Base-by-base conservation (phyloP, 2,113 vertebrate species). In the Garra rufa region DNA sequence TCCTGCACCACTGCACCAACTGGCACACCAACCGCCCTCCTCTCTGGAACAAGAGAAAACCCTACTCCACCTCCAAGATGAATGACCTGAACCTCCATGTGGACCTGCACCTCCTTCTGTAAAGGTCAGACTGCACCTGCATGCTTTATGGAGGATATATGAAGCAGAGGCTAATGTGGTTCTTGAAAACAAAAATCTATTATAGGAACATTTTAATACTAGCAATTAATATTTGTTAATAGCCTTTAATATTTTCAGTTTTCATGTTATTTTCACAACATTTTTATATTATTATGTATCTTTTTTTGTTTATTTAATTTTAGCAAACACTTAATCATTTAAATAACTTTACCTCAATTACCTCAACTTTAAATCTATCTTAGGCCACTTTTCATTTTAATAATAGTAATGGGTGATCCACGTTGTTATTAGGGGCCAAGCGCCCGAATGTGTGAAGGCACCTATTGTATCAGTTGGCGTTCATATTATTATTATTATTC, bases 71-170 rank as follows among this genome's bases (percentile, higher is more conserved):
- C 77, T 65, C 59, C 26, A 17, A 65, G 77, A 85, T 85, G 43
- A 85, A 81, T 65, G 55, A 81, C 69, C 77, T n/a, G 43, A 80
- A 80, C 77, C 43, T 80, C 77, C 77, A 48, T 46, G 24, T 46
- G 77, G 77, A 65, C 77, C 77, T 67, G 77, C 59, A 80, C 77
- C 41, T 80, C 43, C 59, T 80, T n/a, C 24, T 80, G 15, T 30
- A 80, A 80, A 80, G 59, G 77, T 78, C 52, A 78, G 76, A 9
- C 34, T 78, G 43, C 59, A 65, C 59, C 59, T 80, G 77, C 61
- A 70, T 19, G 83, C 76, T 46, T 85, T 30, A 28, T 44, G 30
- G 28, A 55, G 44, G 13, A 44, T 30, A 85, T 80, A 43, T 61
- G 24, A 30, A 28, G 17, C 79, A 5, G 38, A 57, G 43, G 6